Conservation (phyloP, 1,140 invertebrate species). For the Linepithema humile region DNA sequence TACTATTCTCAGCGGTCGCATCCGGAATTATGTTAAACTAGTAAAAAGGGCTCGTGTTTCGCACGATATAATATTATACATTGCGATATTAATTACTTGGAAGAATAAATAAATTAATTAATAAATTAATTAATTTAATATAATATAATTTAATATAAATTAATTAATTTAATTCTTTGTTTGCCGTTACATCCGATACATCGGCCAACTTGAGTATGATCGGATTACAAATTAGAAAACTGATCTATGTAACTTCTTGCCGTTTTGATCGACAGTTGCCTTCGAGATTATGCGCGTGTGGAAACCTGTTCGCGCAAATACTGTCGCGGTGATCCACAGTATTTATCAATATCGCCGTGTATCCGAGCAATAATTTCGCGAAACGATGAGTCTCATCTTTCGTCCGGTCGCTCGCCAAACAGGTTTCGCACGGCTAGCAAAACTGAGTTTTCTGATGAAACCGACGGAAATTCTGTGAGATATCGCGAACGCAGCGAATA, state of each 20-base stretch:
- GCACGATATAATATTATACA: background rate
- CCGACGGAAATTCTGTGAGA: conserved; percentile 19
- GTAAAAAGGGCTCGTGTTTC: background rate
- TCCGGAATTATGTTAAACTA: background rate
- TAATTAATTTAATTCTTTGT: too few species aligned
- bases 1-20: background rate
- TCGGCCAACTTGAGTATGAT: background rate
- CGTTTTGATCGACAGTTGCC: background rate
- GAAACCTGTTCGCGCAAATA: conserved; percentile 28
- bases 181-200: too few species aligned
- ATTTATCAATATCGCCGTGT: conserved; percentile 30
- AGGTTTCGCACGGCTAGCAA: conserved; percentile 42
- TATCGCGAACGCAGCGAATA: conserved; percentile 15
- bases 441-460: conserved; percentile 36
- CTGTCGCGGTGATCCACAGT: conserved; percentile 6
- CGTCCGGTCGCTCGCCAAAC: background rate
- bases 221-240: background rate
- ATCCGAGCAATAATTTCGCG: conserved; percentile 38
- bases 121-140: too few species aligned
- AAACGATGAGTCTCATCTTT: conserved; percentile 24
- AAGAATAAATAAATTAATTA: background rate
- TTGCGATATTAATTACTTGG: background rate
- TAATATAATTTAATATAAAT: background rate
- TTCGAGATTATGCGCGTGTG: conserved; percentile 25
- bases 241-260: background rate